phyloP scores from a whole-genome alignment of 2,888 invertebrate genomes.

The Muschampia plurimacula region DNA sequence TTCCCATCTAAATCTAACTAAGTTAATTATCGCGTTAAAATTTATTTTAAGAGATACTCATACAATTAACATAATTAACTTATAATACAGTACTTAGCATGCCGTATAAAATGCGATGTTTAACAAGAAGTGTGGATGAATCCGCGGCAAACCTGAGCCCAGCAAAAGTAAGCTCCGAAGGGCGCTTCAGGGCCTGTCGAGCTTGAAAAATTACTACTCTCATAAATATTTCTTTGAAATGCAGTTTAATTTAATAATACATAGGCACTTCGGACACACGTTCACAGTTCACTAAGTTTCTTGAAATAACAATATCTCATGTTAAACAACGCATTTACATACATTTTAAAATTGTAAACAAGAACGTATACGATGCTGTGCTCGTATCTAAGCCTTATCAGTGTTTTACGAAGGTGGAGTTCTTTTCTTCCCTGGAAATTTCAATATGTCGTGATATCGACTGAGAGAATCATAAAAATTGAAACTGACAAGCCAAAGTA shows the following conservation, averaged over 20 bases:
- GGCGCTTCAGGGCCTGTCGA: constrained; percentile 67
- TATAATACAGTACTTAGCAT: constrained; percentile 27
- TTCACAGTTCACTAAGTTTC: constrained; percentile 42
- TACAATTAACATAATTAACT: constrained; percentile 19
- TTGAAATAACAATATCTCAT: constrained; percentile 27
- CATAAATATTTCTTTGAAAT: constrained; percentile 77
- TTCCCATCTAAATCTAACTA: too few species aligned
- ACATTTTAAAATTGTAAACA: constrained; percentile 45
- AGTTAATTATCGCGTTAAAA: too few species aligned
- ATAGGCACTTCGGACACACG: constrained; percentile 47
- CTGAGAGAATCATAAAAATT: constrained; percentile 77
- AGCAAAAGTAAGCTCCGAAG: constrained; percentile 54
- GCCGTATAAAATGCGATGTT: constrained; percentile 21
- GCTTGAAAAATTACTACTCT: constrained; percentile 73
- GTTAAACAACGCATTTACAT: constrained; percentile 29
- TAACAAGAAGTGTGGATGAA: constrained; percentile 38
- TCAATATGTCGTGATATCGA: constrained; percentile 61
- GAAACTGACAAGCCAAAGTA: constrained; percentile 73
- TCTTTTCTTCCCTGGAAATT: constrained; percentile 48
- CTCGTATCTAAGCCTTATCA: constrained; percentile 24
- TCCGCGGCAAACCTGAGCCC: constrained; percentile 41
- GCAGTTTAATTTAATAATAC: constrained; percentile 76
- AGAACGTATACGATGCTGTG: constrained; percentile 45
- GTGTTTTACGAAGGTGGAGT: constrained; percentile 46
- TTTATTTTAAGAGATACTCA: neutral